Evolutionary conservation across 2,113 vertebrate species (phyloP).

Genomic region (Pteropus alecto): DNA sequence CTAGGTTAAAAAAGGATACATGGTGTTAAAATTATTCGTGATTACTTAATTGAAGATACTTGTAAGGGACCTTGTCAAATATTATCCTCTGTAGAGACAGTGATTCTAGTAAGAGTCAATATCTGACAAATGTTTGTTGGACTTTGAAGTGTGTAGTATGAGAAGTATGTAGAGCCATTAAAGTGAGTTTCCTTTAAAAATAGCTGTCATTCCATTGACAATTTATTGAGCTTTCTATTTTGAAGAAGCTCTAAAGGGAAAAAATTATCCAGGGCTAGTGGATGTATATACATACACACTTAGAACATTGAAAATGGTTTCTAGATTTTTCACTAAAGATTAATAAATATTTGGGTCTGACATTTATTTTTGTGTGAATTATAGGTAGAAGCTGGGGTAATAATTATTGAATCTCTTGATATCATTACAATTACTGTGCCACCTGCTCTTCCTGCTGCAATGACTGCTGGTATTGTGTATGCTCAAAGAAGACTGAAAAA

Average conservation of each 20-base stretch:
- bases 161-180: not conserved
- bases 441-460: constrained; percentile 95
- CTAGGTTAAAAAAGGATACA: not conserved
- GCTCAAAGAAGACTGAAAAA: constrained; percentile 94
- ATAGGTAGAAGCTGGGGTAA: constrained; percentile 89
- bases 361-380: constrained; percentile 33
- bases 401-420: constrained; percentile 95
- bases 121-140: not conserved
- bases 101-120: not conserved
- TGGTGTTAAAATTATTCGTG: not conserved
- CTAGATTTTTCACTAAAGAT: constrained; percentile 16
- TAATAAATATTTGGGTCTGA: not conserved
- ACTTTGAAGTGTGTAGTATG: not conserved
- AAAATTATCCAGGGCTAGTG: not conserved
- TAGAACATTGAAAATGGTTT: not conserved
- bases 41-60: not conserved
- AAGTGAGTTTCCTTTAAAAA: not conserved
- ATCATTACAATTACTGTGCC: constrained; percentile 99
- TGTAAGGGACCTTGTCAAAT: not conserved
- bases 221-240: constrained; percentile 1
- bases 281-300: not conserved
- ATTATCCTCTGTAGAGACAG: not conserved
- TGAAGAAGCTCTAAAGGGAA: not conserved
- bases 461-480: constrained; percentile 98
- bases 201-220: not conserved